A percentile compares a stretch with the other conserved stretches of the same genome.
These are phyloP conservation scores for Morelia viridis DNA, from an alignment of 2,797 vertebrate species.

Conservation along the genomic window DNA sequence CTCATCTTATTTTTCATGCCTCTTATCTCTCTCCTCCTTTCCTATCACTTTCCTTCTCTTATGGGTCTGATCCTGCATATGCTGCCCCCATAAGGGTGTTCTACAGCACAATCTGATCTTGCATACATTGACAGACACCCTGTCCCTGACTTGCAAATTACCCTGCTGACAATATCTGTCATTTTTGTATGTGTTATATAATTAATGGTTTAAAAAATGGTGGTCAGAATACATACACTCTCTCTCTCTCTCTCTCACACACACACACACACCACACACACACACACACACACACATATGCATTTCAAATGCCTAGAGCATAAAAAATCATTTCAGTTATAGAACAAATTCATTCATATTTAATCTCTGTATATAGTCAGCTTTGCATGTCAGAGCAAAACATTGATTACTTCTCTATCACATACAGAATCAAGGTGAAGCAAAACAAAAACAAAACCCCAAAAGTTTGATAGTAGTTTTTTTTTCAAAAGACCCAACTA, in stretches of 20 bases:
- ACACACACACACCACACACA: too few relatives aligned
- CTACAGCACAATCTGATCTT: neutral
- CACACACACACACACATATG: neutral
- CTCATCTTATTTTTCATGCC: neutral
- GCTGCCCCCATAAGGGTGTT: neutral
- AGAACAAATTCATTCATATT: neutral
- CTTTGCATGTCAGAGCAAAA: neutral
- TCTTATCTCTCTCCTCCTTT: neutral
- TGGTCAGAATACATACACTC: neutral
- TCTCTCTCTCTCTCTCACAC: too few relatives aligned
- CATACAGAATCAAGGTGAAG: neutral
- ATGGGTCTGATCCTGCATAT: neutral
- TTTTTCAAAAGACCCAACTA: neutral
- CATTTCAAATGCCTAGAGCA: neutral
- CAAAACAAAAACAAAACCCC: neutral
- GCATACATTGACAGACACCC: neutral
- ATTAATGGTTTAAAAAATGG: neutral
- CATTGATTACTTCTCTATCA: neutral
- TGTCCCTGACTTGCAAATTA: neutral
- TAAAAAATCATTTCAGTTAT: neutral
- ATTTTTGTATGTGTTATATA: neutral
- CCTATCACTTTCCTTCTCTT: too few relatives aligned
- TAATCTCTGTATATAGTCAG: neutral
- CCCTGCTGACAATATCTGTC: neutral
- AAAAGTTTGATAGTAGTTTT: neutral